Percentiles rank a stretch among this genome's conserved stretches.
These are phyloP conservation scores for Catocala nupta DNA, from an alignment of 2,888 invertebrate genomes.

Conservation along the genomic window DNA sequence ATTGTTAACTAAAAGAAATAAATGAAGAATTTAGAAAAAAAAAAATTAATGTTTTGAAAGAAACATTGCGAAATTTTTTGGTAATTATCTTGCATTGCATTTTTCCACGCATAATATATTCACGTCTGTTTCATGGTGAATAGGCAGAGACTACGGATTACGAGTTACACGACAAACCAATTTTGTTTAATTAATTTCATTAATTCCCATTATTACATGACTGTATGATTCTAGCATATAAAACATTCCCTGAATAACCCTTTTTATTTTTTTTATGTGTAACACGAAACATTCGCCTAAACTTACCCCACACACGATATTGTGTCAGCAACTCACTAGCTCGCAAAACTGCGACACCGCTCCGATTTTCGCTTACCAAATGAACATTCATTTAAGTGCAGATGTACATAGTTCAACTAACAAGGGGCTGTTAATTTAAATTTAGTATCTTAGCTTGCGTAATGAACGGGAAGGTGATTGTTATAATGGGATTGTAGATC, in stretches of 20 bases:
- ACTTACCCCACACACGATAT: slow-evolving; percentile 31
- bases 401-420: slow-evolving; percentile 82
- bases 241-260: background rate
- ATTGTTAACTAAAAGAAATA: too few species aligned
- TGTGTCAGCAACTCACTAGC: slow-evolving; percentile 45
- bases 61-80: too few species aligned
- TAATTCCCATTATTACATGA: too few species aligned
- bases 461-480: slow-evolving; percentile 86
- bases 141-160: too few species aligned
- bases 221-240: too few species aligned
- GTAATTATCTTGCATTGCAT: too few species aligned
- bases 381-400: slow-evolving; percentile 79
- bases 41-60: too few species aligned
- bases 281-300: slow-evolving; percentile 22
- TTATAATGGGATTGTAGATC: slow-evolving; percentile 82
- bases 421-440: slow-evolving; percentile 87
- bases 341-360: slow-evolving; percentile 52
- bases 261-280: background rate
- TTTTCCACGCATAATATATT: too few species aligned
- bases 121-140: too few species aligned
- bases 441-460: slow-evolving; percentile 84
- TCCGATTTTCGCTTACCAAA: slow-evolving; percentile 74
- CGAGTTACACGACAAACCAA: too few species aligned
- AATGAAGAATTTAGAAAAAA: too few species aligned
- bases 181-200: too few species aligned